Conservation (phyloP, 2,797 vertebrate genomes). For the Enteromius mattozi region DNA sequence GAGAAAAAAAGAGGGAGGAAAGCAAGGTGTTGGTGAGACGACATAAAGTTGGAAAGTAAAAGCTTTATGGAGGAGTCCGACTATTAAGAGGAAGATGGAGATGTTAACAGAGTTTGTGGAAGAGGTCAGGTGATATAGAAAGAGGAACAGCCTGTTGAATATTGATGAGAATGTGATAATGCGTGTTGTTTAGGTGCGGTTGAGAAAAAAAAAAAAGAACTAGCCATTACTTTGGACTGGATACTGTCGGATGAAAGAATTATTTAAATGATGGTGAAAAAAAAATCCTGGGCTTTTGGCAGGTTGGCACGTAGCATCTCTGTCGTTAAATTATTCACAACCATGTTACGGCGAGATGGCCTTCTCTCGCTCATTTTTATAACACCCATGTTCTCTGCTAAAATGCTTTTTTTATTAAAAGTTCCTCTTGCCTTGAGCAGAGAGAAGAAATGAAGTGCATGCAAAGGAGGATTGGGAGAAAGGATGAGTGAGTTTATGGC, state of each 20-base stretch:
- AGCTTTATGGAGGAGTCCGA: constrained; percentile 17
- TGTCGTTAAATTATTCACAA: constrained; percentile 73
- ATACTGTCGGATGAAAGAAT: constrained; percentile 60
- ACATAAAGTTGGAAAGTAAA: constrained; percentile 28
- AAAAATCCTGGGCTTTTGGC: constrained; percentile 60
- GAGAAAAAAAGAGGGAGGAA: not conserved
- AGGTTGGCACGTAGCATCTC: constrained; percentile 67
- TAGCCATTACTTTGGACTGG: constrained; percentile 37
- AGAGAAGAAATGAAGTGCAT: constrained; percentile 58
- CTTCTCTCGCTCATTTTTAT: constrained; percentile 62
- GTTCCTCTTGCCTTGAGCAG: constrained; percentile 64
- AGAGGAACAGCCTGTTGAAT: constrained; percentile 64
- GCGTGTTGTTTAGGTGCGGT: constrained; percentile 58
- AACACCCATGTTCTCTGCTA: constrained; percentile 69
- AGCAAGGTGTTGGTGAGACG: constrained; percentile 17
- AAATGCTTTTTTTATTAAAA: constrained; percentile 71
- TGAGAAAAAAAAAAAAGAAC: constrained; percentile 27
- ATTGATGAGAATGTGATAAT: constrained; percentile 70
- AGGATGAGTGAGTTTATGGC: constrained; percentile 63
- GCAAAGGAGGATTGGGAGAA: constrained; percentile 62
- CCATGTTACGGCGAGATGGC: constrained; percentile 58
- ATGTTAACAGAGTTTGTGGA: constrained; percentile 35
- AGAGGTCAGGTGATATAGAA: constrained; percentile 53
- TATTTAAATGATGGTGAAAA: constrained; percentile 62
- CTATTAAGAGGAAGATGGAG: constrained; percentile 39